These are phyloP conservation scores for Raphicerus campestris DNA, from an alignment of 2,113 vertebrate species.

Conservation along the genomic window DNA sequence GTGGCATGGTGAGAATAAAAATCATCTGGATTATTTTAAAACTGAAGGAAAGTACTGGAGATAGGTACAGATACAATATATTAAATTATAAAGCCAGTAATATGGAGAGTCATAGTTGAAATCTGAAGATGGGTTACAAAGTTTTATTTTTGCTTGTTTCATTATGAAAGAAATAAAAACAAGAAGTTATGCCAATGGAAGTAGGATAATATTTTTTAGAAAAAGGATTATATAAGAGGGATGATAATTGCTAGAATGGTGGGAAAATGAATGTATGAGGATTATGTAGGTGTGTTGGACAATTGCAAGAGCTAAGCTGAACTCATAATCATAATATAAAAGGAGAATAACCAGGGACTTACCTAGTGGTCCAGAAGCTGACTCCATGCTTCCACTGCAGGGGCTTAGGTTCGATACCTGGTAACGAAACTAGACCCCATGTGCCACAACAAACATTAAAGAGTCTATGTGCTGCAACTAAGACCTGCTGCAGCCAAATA, in stretches of 20 bases:
- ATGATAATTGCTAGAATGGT: neutral
- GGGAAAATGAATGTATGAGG: neutral
- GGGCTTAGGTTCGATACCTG: neutral
- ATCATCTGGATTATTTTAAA: neutral
- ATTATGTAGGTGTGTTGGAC: neutral
- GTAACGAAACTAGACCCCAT: neutral
- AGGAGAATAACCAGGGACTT: neutral
- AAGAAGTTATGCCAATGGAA: neutral
- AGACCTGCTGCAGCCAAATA: neutral
- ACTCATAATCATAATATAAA: neutral
- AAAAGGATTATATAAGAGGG: neutral
- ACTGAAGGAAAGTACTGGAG: neutral
- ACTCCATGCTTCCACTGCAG: neutral
- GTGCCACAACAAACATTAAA: neutral
- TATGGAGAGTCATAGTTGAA: neutral
- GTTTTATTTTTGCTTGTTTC: neutral
- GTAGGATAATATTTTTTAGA: neutral
- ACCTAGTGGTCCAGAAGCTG: neutral
- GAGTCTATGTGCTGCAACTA: neutral
- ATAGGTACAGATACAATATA: neutral
- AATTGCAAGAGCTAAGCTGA: neutral
- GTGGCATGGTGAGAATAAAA: neutral
- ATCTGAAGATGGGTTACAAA: neutral
- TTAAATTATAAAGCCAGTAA: neutral
- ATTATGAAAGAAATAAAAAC: neutral